Evolutionary conservation across 1,140 invertebrate genomes (phyloP).

Genomic region (Drosophila teissieri): DNA sequence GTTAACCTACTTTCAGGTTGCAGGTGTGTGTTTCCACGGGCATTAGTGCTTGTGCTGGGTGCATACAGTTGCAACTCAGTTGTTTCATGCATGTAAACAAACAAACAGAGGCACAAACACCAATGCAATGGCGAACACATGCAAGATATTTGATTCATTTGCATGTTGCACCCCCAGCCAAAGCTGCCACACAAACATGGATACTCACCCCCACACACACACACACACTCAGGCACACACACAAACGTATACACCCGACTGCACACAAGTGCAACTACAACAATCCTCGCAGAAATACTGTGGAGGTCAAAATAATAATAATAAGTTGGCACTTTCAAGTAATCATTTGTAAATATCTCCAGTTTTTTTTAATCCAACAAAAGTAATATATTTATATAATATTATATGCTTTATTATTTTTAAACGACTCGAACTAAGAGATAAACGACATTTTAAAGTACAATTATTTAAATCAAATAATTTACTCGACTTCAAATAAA

Average conservation of each 20-base stretch:
- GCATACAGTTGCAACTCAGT: slow-evolving; percentile 25
- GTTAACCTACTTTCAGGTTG: slow-evolving; percentile 61
- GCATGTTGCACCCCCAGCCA: slow-evolving; percentile 53
- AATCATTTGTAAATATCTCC: too few species aligned
- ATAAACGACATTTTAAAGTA: too few species aligned
- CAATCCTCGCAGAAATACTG: slow-evolving; percentile 20
- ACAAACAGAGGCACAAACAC: slow-evolving; percentile 38
- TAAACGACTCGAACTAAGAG: too few species aligned
- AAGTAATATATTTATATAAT: too few species aligned
- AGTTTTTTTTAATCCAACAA: too few species aligned
- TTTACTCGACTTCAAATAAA: too few species aligned
- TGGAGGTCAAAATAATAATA: slow-evolving; percentile 2
- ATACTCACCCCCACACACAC: slow-evolving; percentile 17
- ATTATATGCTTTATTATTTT: too few species aligned
- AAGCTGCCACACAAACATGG: slow-evolving; percentile 26
- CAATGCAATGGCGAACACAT: slow-evolving; percentile 32
- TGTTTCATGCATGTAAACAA: slow-evolving; percentile 44
- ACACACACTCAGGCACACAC: slow-evolving; percentile 3
- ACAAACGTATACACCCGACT: slow-evolving; percentile 8
- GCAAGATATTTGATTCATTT: slow-evolving; percentile 59
- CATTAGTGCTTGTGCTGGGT: slow-evolving; percentile 20
- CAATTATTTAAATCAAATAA: too few species aligned
- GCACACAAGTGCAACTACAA: slow-evolving; percentile 36
- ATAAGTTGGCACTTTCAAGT: too few species aligned
- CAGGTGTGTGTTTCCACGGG: slow-evolving; percentile 10